Conservation (phyloP, 2,888 invertebrate species). For the Masnerella sp. region DNA sequence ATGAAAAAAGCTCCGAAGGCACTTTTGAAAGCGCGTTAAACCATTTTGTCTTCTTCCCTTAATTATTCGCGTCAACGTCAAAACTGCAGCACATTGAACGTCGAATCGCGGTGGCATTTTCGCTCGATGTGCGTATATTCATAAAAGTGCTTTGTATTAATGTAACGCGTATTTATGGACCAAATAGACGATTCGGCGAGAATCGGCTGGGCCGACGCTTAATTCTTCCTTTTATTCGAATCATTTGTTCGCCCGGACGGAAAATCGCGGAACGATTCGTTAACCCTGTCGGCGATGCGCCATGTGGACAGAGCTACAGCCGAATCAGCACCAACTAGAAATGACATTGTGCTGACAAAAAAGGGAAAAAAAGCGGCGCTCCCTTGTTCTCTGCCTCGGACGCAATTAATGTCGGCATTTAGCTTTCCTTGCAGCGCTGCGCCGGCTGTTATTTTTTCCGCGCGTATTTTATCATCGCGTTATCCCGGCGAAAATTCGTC, state of each 20-base stretch:
- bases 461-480: conserved; percentile 22
- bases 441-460: conserved; percentile 32
- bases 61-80: conserved; percentile 15
- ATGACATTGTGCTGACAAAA: conserved; percentile 63
- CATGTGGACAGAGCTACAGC: conserved; percentile 62
- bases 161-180: conserved; percentile 39
- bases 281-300: conserved; percentile 58
- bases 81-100: neutral
- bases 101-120: conserved; percentile 1
- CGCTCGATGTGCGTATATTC: conserved; percentile 9
- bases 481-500: conserved; percentile 15
- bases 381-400: conserved; percentile 48
- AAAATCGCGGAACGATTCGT: conserved; percentile 64
- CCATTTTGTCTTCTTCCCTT: conserved; percentile 5
- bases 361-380: conserved; percentile 17
- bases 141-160: conserved; percentile 25
- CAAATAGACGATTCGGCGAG: conserved; percentile 42
- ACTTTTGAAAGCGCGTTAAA: conserved; percentile 8
- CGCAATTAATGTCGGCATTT: conserved; percentile 54
- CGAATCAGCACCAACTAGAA: conserved; percentile 66
- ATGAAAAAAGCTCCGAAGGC: neutral
- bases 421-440: conserved; percentile 26
- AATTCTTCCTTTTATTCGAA: conserved; percentile 54
- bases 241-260: conserved; percentile 45
- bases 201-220: conserved; percentile 34